Evolutionary conservation across 2,888 invertebrate species (phyloP).

Genomic region (Dryomyza anilis): DNA sequence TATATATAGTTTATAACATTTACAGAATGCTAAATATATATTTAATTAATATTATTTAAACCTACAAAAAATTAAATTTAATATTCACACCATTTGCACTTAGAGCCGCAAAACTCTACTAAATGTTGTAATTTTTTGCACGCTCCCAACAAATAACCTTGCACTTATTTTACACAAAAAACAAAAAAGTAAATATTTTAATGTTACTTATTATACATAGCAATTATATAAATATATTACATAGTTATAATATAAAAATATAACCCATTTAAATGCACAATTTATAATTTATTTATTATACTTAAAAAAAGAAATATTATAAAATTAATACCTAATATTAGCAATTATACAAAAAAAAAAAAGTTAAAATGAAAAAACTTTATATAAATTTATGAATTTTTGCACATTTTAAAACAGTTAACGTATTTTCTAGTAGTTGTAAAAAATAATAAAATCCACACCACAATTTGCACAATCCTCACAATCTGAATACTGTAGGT

Average conservation of each 20-base stretch:
- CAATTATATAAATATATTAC: neutral
- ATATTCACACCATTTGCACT: conserved; percentile 25
- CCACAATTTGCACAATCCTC: no score
- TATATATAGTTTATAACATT: neutral
- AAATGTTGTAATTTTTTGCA: conserved; percentile 16
- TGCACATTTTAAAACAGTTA: neutral
- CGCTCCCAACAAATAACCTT: neutral
- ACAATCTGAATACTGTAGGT: no score
- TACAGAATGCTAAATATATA: neutral
- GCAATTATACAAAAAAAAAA: neutral
- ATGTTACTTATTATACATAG: neutral
- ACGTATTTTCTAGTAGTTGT: no score
- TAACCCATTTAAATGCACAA: conserved; percentile 4
- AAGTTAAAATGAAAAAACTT: neutral
- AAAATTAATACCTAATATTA: neutral
- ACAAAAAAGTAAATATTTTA: conserved; percentile 1
- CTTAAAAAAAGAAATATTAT: neutral
- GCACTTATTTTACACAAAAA: conserved; percentile 12
- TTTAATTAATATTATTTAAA: neutral
- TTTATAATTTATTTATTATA: conserved; percentile 5
- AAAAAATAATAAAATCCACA: no score
- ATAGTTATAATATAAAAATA: neutral
- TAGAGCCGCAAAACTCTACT: conserved; percentile 10
- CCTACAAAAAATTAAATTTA: conserved; percentile 6
- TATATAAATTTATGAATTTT: neutral